Base-by-base conservation (phyloP, 2,797 vertebrate genomes). In the Enoplosus armatus region DNA sequence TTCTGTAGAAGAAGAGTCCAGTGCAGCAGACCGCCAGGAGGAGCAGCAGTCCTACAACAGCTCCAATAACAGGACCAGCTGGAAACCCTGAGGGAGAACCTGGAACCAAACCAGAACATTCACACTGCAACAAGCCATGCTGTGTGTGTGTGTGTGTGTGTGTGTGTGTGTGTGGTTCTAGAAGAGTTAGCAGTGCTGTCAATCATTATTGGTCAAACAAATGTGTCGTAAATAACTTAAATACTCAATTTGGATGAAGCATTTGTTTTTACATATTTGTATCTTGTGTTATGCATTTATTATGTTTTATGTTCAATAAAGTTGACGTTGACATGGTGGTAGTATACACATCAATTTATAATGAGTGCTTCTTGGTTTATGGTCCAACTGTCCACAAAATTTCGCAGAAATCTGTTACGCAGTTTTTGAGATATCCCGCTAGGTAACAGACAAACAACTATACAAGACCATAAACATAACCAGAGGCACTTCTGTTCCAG, bases 1-100 rank as follows among this genome's bases (percentile, higher is more conserved):
- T 51, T 53, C 26, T 72, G 7, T n/a, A 58, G 15, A 39, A 27
- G 16, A n/a, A 20, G 37, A 72, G 0, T 51, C 67, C 77, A 53
- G 24, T 2, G 24, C 59, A n/a, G 65, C 54, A 20, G 18, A 64
- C 8, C 2, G 2, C 16, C 45, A 69, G n/a, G 8, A 72, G 35
- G 11, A 72, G 35, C 24, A 64, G 7, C 24, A 59, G 12, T n/a
- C n/a, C 72, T 9, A 39, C 43, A 45, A 20, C 20, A 20, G 2
- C 43, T 41, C 59, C 69, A 29, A 53, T n/a, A 43, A 67, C 33
- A 58, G 3, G 2, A 48, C 8, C 33, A 6, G 24, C 15, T 12
- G 26, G 55, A 26, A 73, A 39, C 14, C 11, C 39, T 62, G 60
- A 18, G 12, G 41, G 6, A 67, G 61, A 18, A 75, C 1, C 72